Evolutionary conservation across 2,113 vertebrate genomes (phyloP).

Genomic region (Malaclemys terrapin): DNA sequence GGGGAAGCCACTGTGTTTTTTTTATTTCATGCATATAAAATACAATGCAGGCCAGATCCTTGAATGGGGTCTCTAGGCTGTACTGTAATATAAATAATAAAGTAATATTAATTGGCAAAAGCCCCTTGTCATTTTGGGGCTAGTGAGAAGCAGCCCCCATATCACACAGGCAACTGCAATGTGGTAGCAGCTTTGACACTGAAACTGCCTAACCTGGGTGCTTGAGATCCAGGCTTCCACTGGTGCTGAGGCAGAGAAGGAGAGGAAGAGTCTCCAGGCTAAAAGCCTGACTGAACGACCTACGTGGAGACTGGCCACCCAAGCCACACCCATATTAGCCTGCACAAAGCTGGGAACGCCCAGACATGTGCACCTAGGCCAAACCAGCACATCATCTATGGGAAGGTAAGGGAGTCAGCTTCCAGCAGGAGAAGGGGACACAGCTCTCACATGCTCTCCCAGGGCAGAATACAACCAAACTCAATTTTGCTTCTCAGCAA

Average conservation of each 20-base stretch:
- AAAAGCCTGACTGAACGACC: not conserved
- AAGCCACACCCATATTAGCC: not conserved
- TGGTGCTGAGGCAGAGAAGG: not conserved
- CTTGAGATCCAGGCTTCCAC: not conserved
- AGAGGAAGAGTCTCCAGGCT: not conserved
- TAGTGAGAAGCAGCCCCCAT: not conserved
- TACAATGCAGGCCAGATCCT: not conserved
- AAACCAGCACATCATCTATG: not conserved
- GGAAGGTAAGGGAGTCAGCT: not conserved
- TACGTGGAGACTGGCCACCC: not conserved
- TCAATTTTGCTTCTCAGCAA: not conserved
- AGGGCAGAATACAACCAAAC: not conserved
- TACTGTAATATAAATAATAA: not conserved
- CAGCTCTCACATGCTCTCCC: not conserved
- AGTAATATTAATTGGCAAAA: not conserved
- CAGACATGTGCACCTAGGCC: not conserved
- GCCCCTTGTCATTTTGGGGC: not conserved
- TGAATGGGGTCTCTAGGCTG: not conserved
- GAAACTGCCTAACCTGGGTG: not conserved
- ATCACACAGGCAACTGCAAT: not conserved
- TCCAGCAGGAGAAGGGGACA: not conserved
- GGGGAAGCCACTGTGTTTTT: too few species aligned
- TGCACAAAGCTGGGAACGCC: not conserved
- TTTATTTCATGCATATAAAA: too few species aligned
- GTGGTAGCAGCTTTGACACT: not conserved